Base-by-base conservation (phyloP, 2,888 invertebrate genomes). In the Cataglyphis altisquamis region DNA sequence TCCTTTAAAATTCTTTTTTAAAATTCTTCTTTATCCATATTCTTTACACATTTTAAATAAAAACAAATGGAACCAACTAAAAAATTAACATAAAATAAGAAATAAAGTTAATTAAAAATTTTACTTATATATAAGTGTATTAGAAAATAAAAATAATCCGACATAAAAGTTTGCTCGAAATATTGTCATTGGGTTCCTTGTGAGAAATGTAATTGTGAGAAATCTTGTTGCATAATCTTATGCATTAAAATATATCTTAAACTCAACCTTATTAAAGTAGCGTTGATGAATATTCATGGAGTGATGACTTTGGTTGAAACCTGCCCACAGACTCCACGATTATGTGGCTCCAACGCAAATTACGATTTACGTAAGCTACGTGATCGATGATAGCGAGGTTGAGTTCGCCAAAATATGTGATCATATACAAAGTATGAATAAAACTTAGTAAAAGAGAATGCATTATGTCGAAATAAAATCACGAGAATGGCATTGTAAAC, bases 361-460 rank as follows among this genome's bases (percentile, higher is more conserved):
- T 85, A 83, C 82, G 55, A 83, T 82, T 88, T 88, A 85, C 77
- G 80, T 86, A 88, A 88, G 88, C 81, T 32, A 10, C 15, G 4
- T 41, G 78, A 80, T 80, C 60, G 63, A 55, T 52, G 36, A 72
- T 45, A 63, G 60, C 66, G 74, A 55, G 57, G 52, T 60, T 36
- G 25, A 66, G 39, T 67, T 39, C 41, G 67, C 36, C 52, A 74
- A 78, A 88, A 80, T 66, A 21, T 64, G 29, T 55, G 41, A 55
- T 32, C 21, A 21, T 52, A 10, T 29, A 55, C 0, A 21, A 8
- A 36, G 66, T 39, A 66, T 12, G 52, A 25, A 39, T 63, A 21
- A 21, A 48, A 36, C 12, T 52, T 52, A 29, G 18, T 12, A 18
- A 78, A 55, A 39, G 60, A 21, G 18, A 52, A 48, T 48, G 18